Percentiles rank a stretch among this genome's conserved stretches.
These are phyloP conservation scores for Leucozona laternaria DNA, from an alignment of 2,888 invertebrate species.

Conservation along the genomic window DNA sequence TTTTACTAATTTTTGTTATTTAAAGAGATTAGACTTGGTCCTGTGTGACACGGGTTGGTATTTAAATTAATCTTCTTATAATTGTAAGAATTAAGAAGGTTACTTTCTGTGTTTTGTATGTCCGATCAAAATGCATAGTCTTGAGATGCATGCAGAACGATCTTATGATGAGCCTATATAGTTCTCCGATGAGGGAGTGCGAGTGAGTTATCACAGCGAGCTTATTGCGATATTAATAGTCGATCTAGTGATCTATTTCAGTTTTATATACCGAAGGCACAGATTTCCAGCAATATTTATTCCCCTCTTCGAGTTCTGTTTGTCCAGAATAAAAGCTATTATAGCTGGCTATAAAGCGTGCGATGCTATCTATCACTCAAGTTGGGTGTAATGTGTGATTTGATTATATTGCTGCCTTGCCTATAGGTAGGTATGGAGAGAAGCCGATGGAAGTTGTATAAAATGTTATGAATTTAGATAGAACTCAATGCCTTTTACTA, in stretches of 20 bases:
- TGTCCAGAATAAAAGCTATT: conserved; percentile 5
- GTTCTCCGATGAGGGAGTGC: conserved; percentile 1
- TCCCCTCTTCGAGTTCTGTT: conserved; percentile 9
- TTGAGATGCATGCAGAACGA: conserved; percentile 10
- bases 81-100: neutral
- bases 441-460: neutral
- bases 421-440: neutral
- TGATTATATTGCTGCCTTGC: neutral
- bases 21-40: neutral
- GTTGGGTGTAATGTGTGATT: neutral
- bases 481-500: conserved; percentile 9
- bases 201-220: conserved; percentile 42
- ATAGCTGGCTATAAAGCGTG: conserved; percentile 11
- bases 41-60: neutral
- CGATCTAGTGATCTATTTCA: conserved; percentile 40
- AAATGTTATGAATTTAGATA: conserved; percentile 3
- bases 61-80: conserved; percentile 4
- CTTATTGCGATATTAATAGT: conserved; percentile 58
- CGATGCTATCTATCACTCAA: conserved; percentile 2
- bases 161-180: conserved; percentile 30
- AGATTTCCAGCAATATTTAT: neutral
- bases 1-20: conserved; percentile 1
- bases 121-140: conserved; percentile 55
- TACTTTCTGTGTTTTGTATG: neutral
- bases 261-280: conserved; percentile 46